Base-by-base conservation (phyloP, 2,888 invertebrate species). In the Eupsilia transversa region DNA sequence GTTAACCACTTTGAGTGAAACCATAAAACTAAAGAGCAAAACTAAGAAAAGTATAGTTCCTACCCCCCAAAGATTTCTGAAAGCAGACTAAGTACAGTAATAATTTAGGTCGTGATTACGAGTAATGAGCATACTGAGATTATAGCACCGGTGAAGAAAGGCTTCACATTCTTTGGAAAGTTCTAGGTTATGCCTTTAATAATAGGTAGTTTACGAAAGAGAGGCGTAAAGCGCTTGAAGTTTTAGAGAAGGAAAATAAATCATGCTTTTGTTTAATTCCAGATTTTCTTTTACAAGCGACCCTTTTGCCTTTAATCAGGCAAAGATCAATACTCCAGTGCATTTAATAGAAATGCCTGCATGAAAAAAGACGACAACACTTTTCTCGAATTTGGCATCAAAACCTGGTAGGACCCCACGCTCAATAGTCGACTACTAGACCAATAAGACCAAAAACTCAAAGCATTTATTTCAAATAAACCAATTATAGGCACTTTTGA, bases 161-260 rank as follows among this genome's bases (percentile, higher is more conserved):
- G 27, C 67, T 57, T 66, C 38, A 57, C 35, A 17, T 66, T 66
- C 38, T 57, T 35, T 49, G 7, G n/a, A 66, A 74, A 66, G 20
- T 49, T 73, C 41, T 35, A 33, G n/a, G 27, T 38, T 54, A 33
- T 52, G 33, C 27, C 74, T 41, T 9, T 66, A 75, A 74, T 74
- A 38, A 20, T 17, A 10, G n/a, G 54, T 63, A 41, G 12, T 74
- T 74, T n/a, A 43, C 10, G 17, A 23, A 74, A 38, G 43, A 35
- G 14, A 74, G 61, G 14, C 12, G 59, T 17, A 20, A 17, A 10
- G 52, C 27, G 41, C 23, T 49, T 49, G 0, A 38, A 57, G 35
- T 71, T 70, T 72, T 7, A 71, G 30, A 9, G 7, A 9, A 43
- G 2, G 23, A n/a, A 59, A n/a, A 49, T 57, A 46, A 57, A 38